Percentiles rank a stretch among this genome's conserved stretches.
Evolutionary conservation across 1,140 invertebrate species (phyloP).

Genomic region (Ephestia elutella): DNA sequence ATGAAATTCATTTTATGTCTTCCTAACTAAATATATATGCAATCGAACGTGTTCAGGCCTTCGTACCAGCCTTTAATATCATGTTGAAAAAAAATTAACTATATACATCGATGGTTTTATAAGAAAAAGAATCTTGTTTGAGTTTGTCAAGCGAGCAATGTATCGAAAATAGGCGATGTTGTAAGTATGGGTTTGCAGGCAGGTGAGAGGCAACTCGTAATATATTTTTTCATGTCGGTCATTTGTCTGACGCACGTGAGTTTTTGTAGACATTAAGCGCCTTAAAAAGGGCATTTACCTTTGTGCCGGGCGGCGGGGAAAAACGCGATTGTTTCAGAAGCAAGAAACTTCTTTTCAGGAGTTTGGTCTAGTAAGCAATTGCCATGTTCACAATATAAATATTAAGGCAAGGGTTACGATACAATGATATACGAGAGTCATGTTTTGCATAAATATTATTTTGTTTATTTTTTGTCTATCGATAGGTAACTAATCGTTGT

Average conservation of each 20-base stretch:
- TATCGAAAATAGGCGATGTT: neutral
- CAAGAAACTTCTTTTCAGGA: neutral
- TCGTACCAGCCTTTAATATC: neutral
- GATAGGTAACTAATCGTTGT: too few species aligned
- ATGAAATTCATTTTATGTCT: conserved; percentile 40
- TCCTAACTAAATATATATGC: conserved; percentile 40
- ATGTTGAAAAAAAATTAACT: neutral
- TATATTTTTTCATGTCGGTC: conserved; percentile 37
- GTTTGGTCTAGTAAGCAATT: neutral
- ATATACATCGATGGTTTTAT: conserved; percentile 6
- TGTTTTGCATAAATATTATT: too few species aligned
- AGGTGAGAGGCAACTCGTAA: conserved; percentile 32
- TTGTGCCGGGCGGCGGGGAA: conserved; percentile 1
- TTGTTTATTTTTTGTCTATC: too few species aligned
- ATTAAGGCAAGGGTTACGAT: too few species aligned
- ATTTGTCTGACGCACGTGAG: conserved; percentile 38
- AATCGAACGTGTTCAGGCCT: conserved; percentile 34
- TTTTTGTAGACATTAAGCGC: conserved; percentile 44
- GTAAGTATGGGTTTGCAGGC: neutral
- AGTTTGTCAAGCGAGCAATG: neutral
- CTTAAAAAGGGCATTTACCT: conserved; percentile 42
- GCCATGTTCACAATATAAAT: neutral
- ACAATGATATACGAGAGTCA: too few species aligned
- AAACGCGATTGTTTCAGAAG: conserved; percentile 18
- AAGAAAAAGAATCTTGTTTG: neutral